A percentile compares a stretch with the other conserved stretches of the same genome.
Evolutionary conservation across 2,888 invertebrate genomes (phyloP).

Genomic region (Agapostemon virescens): DNA sequence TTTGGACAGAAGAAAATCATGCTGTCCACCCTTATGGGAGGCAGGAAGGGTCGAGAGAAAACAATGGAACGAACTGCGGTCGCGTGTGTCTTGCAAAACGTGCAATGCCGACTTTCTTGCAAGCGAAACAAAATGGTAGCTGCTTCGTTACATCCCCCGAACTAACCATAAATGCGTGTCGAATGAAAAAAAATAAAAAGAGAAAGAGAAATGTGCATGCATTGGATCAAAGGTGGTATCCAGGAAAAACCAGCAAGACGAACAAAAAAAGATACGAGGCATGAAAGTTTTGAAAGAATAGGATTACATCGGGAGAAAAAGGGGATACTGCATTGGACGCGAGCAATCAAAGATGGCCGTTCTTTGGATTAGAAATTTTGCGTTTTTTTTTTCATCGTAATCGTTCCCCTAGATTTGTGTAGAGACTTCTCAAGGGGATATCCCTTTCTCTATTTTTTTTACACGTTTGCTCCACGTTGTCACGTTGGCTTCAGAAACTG

Average conservation of each 20-base stretch:
- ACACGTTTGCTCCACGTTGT: neutral
- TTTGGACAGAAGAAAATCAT: neutral
- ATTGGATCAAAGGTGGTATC: constrained; percentile 68
- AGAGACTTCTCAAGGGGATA: neutral
- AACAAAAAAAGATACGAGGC: neutral
- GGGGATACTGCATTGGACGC: constrained; percentile 8
- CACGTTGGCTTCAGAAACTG: constrained; percentile 13
- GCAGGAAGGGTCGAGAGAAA: neutral
- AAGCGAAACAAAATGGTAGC: constrained; percentile 74
- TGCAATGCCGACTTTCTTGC: constrained; percentile 46
- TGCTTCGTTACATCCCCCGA: constrained; percentile 71
- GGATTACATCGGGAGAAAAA: neutral
- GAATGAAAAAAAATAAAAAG: neutral
- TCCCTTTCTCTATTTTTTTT: too few species aligned
- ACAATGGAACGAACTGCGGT: constrained; percentile 40
- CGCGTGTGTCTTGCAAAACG: constrained; percentile 42
- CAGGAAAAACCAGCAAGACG: constrained; percentile 3
- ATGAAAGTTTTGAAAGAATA: neutral
- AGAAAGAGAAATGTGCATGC: constrained; percentile 49
- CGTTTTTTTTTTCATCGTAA: neutral
- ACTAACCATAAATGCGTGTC: constrained; percentile 67
- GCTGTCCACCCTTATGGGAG: constrained; percentile 5
- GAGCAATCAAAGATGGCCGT: neutral
- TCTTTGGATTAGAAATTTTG: neutral
- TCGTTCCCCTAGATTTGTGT: neutral